phyloP scores from a whole-genome alignment of 1,140 invertebrate genomes.

The Aphidius gifuensis region DNA sequence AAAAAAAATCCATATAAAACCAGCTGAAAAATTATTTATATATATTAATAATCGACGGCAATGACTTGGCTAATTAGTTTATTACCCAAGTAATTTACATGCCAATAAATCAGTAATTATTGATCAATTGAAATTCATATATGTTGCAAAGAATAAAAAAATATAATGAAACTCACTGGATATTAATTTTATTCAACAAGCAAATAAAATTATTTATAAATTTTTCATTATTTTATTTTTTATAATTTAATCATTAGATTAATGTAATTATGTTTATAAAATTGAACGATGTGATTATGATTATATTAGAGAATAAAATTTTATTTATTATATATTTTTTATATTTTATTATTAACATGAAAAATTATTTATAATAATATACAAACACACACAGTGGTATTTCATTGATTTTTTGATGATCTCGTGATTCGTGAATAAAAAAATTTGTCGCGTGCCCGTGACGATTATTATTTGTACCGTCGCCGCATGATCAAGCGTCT shows the following conservation, averaged over 20 bases:
- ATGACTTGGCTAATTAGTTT: slow-evolving; percentile 47
- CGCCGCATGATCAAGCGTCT: slow-evolving; percentile 13
- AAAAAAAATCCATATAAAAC: too few relatives aligned
- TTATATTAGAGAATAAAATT: too few relatives aligned
- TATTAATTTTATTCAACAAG: neutral
- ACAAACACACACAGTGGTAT: too few relatives aligned
- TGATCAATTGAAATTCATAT: neutral
- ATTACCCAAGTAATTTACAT: slow-evolving; percentile 43
- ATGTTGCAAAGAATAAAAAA: too few relatives aligned
- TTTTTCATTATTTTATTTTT: neutral
- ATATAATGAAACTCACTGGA: too few relatives aligned
- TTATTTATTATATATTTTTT: too few relatives aligned
- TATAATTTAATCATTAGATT: neutral
- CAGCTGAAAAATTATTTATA: too few relatives aligned
- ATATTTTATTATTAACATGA: too few relatives aligned
- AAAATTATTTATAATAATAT: too few relatives aligned
- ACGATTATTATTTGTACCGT: slow-evolving; percentile 20
- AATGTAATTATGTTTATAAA: too few relatives aligned
- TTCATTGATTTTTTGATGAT: neutral
- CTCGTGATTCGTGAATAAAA: slow-evolving; percentile 12
- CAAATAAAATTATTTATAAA: neutral
- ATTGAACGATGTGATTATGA: too few relatives aligned
- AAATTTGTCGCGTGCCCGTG: slow-evolving; percentile 16
- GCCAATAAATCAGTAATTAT: slow-evolving; percentile 34
- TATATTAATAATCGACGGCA: slow-evolving; percentile 25